Evolutionary conservation across 1,140 invertebrate genomes (phyloP).

Genomic region (Forficula auricularia): DNA sequence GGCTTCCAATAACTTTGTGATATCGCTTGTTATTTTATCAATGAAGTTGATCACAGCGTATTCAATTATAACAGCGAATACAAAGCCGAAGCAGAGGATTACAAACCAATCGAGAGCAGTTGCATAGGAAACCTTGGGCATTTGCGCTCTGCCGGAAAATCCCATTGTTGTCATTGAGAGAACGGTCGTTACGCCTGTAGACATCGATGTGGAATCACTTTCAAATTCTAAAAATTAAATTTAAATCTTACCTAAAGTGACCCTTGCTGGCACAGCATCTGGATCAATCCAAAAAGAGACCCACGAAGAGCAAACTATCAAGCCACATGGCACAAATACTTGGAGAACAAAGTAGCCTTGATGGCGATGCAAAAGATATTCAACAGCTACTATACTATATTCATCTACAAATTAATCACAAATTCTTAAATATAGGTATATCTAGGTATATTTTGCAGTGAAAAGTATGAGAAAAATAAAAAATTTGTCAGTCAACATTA

Average conservation of each 20-base stretch:
- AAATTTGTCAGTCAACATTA: no score
- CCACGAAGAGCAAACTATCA: conserved; percentile 45
- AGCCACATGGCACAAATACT: conserved; percentile 39
- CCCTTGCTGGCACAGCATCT: conserved; percentile 38
- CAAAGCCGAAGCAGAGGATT: conserved; percentile 39
- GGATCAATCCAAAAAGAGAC: conserved; percentile 46
- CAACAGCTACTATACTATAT: conserved; percentile 30
- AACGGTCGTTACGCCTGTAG: conserved; percentile 38
- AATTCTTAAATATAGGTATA: no score
- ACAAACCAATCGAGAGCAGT: conserved; percentile 43
- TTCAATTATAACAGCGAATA: conserved; percentile 39
- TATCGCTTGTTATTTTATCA: conserved; percentile 29
- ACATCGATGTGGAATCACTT: conserved; percentile 1
- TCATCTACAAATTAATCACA: conserved; percentile 19
- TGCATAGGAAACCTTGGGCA: conserved; percentile 38
- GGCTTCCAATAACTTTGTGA: conserved; percentile 20
- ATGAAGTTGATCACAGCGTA: conserved; percentile 42
- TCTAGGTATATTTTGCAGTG: not conserved
- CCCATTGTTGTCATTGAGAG: conserved; percentile 39
- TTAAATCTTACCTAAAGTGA: conserved; percentile 32
- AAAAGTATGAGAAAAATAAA: not conserved
- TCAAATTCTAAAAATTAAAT: no score
- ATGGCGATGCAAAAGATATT: conserved; percentile 32
- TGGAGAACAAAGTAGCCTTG: conserved; percentile 41
- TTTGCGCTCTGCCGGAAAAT: conserved; percentile 34